Evolutionary conservation across 2,888 invertebrate species (phyloP).

Genomic region (Aphidoletes aphidimyza): DNA sequence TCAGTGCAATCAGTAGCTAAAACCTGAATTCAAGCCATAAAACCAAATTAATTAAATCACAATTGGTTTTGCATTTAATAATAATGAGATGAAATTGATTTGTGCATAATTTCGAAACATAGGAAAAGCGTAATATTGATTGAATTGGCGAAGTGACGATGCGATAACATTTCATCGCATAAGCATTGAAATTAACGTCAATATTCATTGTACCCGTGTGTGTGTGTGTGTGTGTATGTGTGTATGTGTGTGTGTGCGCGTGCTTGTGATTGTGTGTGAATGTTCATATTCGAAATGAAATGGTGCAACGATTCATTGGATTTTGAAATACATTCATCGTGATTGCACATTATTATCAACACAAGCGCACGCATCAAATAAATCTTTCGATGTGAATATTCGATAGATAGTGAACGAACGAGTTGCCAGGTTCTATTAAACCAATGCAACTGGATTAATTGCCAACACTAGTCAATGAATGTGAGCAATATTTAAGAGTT

Average conservation of each 20-base stretch:
- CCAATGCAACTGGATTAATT: conserved; percentile 26
- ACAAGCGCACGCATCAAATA: neutral
- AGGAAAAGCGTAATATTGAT: conserved; percentile 7
- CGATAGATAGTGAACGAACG: conserved; percentile 3
- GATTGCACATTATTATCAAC: neutral
- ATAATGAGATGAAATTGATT: conserved; percentile 47
- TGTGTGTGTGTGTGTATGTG: neutral
- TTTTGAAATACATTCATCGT: no score
- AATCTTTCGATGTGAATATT: neutral
- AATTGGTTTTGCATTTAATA: conserved; percentile 7
- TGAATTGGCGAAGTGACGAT: neutral
- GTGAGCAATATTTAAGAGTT: conserved; percentile 33
- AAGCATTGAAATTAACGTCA: neutral
- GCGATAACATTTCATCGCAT: conserved; percentile 23
- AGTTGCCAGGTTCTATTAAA: conserved; percentile 10
- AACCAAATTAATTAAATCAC: conserved; percentile 18
- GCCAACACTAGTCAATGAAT: neutral
- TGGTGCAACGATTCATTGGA: no score
- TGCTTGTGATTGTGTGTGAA: no score
- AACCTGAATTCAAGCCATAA: neutral
- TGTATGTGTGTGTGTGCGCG: neutral
- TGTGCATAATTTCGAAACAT: conserved; percentile 23
- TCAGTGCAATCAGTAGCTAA: neutral
- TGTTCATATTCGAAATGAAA: no score
- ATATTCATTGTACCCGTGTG: neutral